These are phyloP conservation scores for Clistopyga incitator DNA, from an alignment of 2,888 invertebrate genomes.

Conservation along the genomic window DNA sequence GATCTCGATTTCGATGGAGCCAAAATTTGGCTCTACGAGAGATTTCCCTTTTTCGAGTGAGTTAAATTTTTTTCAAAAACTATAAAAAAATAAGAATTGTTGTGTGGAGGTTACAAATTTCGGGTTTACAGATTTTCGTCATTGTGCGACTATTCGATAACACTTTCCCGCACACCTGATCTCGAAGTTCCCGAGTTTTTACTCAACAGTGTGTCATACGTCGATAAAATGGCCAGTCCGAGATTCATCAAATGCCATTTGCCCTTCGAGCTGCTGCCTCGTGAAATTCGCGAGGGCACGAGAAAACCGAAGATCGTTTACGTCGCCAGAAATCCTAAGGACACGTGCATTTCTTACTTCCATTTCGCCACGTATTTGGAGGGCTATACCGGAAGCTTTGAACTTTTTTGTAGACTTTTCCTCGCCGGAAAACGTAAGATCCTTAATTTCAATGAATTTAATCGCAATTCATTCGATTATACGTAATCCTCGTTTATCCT, in stretches of 20 bases:
- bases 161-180: not conserved
- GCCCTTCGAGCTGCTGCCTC: slow-evolving; percentile 87
- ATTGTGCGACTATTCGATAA: not conserved
- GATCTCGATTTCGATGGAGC: too few species aligned
- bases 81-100: too few species aligned
- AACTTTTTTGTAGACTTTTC: slow-evolving; percentile 87
- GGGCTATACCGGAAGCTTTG: slow-evolving; percentile 86
- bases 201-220: slow-evolving; percentile 76
- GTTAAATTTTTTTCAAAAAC: too few species aligned
- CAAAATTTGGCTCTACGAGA: too few species aligned
- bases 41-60: too few species aligned
- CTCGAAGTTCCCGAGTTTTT: slow-evolving; percentile 70
- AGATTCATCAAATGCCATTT: slow-evolving; percentile 89
- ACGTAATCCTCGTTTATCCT: not conserved
- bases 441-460: not conserved
- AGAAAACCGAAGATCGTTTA: slow-evolving; percentile 87
- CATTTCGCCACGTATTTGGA: slow-evolving; percentile 88
- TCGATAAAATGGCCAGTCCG: slow-evolving; percentile 84
- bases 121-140: not conserved
- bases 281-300: slow-evolving; percentile 81
- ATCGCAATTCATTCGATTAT: slow-evolving; percentile 21
- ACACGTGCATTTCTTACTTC: slow-evolving; percentile 89
- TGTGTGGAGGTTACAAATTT: too few species aligned
- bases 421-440: slow-evolving; percentile 86
- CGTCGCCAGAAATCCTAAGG: slow-evolving; percentile 90